These are phyloP conservation scores for Stenodera caucasica DNA, from an alignment of 2,888 invertebrate genomes.

Conservation along the genomic window DNA sequence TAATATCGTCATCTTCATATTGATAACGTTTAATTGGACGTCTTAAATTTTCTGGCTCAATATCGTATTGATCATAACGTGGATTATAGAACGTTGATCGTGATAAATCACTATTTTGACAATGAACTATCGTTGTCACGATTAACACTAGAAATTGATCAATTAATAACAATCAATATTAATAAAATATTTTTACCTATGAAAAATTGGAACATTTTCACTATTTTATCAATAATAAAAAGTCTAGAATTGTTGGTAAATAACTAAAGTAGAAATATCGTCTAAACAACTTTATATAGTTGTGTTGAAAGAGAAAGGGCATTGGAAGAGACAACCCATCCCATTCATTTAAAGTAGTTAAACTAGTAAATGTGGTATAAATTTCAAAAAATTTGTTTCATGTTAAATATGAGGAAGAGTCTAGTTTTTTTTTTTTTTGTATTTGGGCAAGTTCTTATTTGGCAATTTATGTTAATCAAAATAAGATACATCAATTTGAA, in stretches of 20 bases:
- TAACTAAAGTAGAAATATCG: slow-evolving; percentile 13
- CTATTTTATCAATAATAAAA: not conserved
- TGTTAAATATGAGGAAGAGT: slow-evolving; percentile 5
- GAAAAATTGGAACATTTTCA: slow-evolving; percentile 13
- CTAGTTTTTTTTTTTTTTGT: not conserved
- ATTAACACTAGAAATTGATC: not conserved
- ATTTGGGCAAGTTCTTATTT: not conserved
- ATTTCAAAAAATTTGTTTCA: not conserved
- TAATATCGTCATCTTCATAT: slow-evolving; percentile 17
- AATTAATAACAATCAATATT: not conserved
- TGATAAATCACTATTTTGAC: not conserved
- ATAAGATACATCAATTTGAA: not conserved
- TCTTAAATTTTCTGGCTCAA: not conserved
- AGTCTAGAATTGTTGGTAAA: slow-evolving; percentile 12
- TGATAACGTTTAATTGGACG: slow-evolving; percentile 14
- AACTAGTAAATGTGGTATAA: slow-evolving; percentile 10
- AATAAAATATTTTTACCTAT: not conserved
- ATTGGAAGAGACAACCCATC: slow-evolving; percentile 15
- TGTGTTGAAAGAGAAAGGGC: slow-evolving; percentile 24
- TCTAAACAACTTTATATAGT: slow-evolving; percentile 9
- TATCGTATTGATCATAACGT: slow-evolving; percentile 2
- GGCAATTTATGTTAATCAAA: slow-evolving; percentile 3
- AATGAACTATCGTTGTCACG: not conserved
- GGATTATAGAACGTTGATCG: not conserved
- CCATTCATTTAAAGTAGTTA: slow-evolving; percentile 19